Evolutionary conservation across 2,797 vertebrate species (phyloP), one percentile per base, ranked within the genome.

Genomic region (Hippopotamyrus pictus): DNA sequence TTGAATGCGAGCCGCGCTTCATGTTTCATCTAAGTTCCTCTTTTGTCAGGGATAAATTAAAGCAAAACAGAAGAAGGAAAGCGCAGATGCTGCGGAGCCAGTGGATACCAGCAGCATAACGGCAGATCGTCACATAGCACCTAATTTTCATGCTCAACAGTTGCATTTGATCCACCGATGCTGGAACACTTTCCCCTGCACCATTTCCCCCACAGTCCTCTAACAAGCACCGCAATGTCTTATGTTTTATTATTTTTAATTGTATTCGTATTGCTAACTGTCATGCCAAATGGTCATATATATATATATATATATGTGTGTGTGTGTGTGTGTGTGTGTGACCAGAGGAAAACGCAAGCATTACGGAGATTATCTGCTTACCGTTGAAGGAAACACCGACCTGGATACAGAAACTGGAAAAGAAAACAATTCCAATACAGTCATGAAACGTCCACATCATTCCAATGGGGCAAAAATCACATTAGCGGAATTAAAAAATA

Each of bases 381-480:
- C 96, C 96, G 94, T 96, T 94, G 88, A 96, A 94, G 82, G 94
- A 94, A 93, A 94, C 95, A 94, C 95, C 96, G 3, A 96, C 92
- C 48, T 96, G 96, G 90, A 95, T 93, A 3, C 95, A 96, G 89
- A 96, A 94, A 92, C 94, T 94, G 90, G 93, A 94, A 59, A 96
- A 91, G 92, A 96, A 95, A 93, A 96, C 92, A 94, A 96, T 95
- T 96, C 96, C 96, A 95, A 95, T 92, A 92, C 93, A 93, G 85
- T 96, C 96, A 85, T 95, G 95, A 95, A 95, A 95, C 94, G 93
- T 96, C 95, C 96, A 95, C 96, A 96, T 96, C 92, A 92, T 96
- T 95, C 94, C 95, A 94, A 54, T 69, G 90, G 85, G 46, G 62
- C 89, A 50, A 90, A 90, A 91, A 93, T 94, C 90, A 92, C 94